These are phyloP conservation scores for Porites cylindrica DNA, from an alignment of 92 coral and sea anemone species.

Conservation along the genomic window DNA sequence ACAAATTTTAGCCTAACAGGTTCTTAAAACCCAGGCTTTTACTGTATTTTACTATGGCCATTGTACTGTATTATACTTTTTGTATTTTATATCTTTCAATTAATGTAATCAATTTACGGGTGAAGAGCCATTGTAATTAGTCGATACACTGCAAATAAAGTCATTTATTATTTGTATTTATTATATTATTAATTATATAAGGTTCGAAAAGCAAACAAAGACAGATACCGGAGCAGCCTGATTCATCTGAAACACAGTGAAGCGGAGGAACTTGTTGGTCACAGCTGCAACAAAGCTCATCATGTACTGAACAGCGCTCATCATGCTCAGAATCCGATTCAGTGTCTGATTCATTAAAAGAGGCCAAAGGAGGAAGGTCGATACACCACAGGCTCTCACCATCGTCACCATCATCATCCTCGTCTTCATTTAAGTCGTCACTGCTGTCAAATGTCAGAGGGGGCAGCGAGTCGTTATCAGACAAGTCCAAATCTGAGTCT, in stretches of 20 bases:
- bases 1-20: too few species aligned
- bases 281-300: not conserved
- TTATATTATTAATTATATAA: too few species aligned
- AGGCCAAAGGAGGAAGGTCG: conserved; percentile 18
- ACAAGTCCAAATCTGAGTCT: conserved; percentile 1
- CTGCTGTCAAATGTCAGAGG: conserved; percentile 36
- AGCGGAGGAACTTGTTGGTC: too few species aligned
- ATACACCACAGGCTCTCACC: not conserved
- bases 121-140: too few species aligned
- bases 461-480: conserved; percentile 27
- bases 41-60: too few species aligned
- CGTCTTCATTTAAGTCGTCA: conserved; percentile 25
- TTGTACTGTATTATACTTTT: too few species aligned
- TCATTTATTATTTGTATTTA: not conserved
- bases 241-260: not conserved
- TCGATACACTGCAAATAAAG: not conserved
- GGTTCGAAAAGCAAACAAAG: not conserved
- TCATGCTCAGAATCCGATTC: conserved; percentile 22
- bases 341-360: conserved; percentile 15
- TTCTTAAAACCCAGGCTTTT: too few species aligned
- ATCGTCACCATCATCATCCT: conserved; percentile 12
- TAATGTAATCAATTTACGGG: too few species aligned
- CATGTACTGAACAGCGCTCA: too few species aligned
- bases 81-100: too few species aligned
- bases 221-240: not conserved